phyloP scores from a whole-genome alignment of 2,113 vertebrate species.

The Polypterus senegalus region DNA sequence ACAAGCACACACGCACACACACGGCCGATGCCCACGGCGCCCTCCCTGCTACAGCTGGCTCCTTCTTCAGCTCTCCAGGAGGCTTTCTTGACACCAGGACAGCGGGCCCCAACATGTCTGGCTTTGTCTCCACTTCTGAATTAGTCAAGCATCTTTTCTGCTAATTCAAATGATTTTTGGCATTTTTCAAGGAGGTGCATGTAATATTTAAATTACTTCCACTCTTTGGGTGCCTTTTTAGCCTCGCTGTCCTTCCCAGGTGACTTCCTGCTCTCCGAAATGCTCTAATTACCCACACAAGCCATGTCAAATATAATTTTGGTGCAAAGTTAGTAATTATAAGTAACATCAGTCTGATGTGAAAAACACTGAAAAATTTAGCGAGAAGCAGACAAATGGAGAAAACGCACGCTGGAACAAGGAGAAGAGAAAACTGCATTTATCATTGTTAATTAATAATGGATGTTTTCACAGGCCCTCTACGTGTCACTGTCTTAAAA shows the following conservation, averaged over 20 bases:
- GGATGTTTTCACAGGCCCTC: constrained; percentile 46
- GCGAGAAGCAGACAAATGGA: constrained; percentile 81
- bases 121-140: constrained; percentile 29
- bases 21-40: not conserved
- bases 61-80: no score
- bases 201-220: constrained; percentile 86
- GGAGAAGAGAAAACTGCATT: constrained; percentile 72
- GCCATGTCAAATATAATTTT: constrained; percentile 92
- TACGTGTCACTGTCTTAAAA: no score
- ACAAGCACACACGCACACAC: no score
- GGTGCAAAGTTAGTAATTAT: constrained; percentile 91
- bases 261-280: constrained; percentile 77
- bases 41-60: not conserved
- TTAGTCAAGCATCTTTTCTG: constrained; percentile 66
- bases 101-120: constrained; percentile 5
- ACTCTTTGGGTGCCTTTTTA: constrained; percentile 53
- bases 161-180: constrained; percentile 88
- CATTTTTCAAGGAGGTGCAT: constrained; percentile 74
- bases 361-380: constrained; percentile 97
- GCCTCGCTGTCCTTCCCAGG: constrained; percentile 67
- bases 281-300: constrained; percentile 83
- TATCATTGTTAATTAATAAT: constrained; percentile 86
- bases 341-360: constrained; percentile 87
- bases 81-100: constrained; percentile 17
- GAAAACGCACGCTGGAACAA: constrained; percentile 81